Evolutionary conservation across 2,113 vertebrate genomes (phyloP), one percentile per base, ranked within the genome.

Genomic region (Rhombomys opimus): DNA sequence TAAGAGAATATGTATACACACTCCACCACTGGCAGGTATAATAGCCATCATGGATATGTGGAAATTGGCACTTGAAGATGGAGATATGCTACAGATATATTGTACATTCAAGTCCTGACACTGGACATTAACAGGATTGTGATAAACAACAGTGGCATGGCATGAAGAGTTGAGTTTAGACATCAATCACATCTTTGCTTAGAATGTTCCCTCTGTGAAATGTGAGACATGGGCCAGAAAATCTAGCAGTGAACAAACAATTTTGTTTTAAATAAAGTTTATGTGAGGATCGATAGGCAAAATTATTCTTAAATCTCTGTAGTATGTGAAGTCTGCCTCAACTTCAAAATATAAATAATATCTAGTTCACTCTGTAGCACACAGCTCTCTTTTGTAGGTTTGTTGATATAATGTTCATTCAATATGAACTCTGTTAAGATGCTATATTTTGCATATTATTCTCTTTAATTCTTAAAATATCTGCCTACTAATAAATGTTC

Each of bases 181-280:
- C 12, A 52, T 35, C 9, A 54, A 81, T 17, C 9, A 35, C n/a
- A 2, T 73, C 4, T 22, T 75, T 3, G 4, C 2, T 41, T 23
- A 4, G 20, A 23, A 14, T 25, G 12, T 1, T 4, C 18, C 22
- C 35, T 13, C 5, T n/a, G 32, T 23, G 10, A 81, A 81, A n/a
- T 59, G 11, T 22, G 10, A n/a, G 1, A 0, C 5, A 14, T 0
- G 0, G 11, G 11, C 11, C 23, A 20, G 38, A 61, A 22, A 61
- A 14, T 38, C 11, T 5, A 61, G 80, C 10, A 82, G 6, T 12
- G 35, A 30, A n/a, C 9, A 82, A 61, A 38, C 20, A 0, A 15
- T 11, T 27, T 61, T 38, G 0, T 38, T 2, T 61, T 20, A 82
- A 54, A 22, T 54, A 57, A 7, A 38, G 11, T 38, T 10, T 59